Evolutionary conservation across 2,113 vertebrate species (phyloP), one percentile per base, ranked within the genome.

Genomic region (Proterorhinus semilunaris): DNA sequence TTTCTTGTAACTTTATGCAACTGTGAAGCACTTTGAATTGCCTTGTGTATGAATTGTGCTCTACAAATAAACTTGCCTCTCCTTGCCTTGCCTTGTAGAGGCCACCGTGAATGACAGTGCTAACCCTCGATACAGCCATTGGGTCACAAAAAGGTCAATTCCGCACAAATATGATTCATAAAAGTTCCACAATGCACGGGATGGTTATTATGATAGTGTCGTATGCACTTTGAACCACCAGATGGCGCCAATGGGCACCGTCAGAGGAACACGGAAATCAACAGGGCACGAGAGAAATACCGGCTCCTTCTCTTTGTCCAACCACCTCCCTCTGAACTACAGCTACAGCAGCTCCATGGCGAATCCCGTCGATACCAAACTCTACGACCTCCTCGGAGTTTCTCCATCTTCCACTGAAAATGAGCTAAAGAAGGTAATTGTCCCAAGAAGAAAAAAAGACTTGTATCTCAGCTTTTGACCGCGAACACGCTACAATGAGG

Each of bases 371-470:
- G 96, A 98, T 75, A 96, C 95, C 0, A 97, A 95, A 85, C 92
- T 98, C 6, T 98, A 98, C 82, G 96, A 98, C 82, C 93, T 98
- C 62, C 94, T 98, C 69, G 96, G 96, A 16, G 95, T 98, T 36
- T 93, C 95, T 48, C 94, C 96, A 1, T 93, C 94, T 4, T 93
- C 95, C 62, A 88, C 93, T 44, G 96, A 98, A 78, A 97, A 95
- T 69, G 96, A 98, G 45, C 93, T 98, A 5, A 98, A 97, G 82
- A 98, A 98, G 96, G 96, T 98, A 83, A 74, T 8, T 0, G 0
- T 50, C 3, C 5, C 7, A 0, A 8, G 3, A 4, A 7, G 1
- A 5, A 48, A 12, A 0, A 53, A 7, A 45, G 7, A 7, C 2
- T 17, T 4, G 0, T 5, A 1, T 54, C 53, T 82, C 6, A 49